Evolutionary conservation across 2,113 vertebrate species (phyloP).

Genomic region (Trachemys scripta): DNA sequence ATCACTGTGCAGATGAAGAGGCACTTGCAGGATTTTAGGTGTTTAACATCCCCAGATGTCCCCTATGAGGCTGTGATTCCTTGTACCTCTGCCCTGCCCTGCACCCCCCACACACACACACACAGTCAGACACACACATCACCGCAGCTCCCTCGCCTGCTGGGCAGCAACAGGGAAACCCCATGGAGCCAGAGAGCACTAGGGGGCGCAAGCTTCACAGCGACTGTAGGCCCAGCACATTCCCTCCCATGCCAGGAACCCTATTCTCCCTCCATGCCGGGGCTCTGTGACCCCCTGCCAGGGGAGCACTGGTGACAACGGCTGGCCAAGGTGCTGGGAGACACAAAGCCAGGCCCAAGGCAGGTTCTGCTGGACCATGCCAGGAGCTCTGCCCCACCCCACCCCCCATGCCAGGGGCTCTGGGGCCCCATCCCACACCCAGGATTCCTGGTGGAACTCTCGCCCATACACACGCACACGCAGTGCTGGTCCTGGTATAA

Average conservation of each 20-base stretch:
- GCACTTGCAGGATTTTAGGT: not conserved
- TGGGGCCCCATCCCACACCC: not conserved
- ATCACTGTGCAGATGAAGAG: not conserved
- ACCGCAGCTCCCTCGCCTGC: not conserved
- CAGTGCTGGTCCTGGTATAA: no score
- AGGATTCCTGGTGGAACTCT: not conserved
- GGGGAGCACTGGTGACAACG: no score
- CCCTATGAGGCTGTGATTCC: conserved; percentile 12
- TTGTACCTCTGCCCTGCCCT: conserved; percentile 26
- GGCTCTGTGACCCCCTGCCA: not conserved
- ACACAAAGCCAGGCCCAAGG: no score
- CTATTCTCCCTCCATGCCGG: conserved; percentile 18
- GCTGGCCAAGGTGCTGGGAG: no score
- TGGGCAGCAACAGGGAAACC: not conserved
- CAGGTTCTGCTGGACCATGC: not conserved
- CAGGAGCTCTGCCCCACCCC: not conserved
- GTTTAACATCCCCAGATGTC: not conserved
- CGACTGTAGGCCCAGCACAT: not conserved
- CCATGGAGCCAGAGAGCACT: not conserved
- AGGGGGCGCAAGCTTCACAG: not conserved
- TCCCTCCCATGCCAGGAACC: not conserved
- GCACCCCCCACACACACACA: no score
- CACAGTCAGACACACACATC: not conserved
- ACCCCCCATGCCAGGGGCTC: not conserved
- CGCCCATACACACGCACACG: no score